Evolutionary conservation across 2,888 invertebrate species (phyloP).

Genomic region (Ectemnius lituratus): DNA sequence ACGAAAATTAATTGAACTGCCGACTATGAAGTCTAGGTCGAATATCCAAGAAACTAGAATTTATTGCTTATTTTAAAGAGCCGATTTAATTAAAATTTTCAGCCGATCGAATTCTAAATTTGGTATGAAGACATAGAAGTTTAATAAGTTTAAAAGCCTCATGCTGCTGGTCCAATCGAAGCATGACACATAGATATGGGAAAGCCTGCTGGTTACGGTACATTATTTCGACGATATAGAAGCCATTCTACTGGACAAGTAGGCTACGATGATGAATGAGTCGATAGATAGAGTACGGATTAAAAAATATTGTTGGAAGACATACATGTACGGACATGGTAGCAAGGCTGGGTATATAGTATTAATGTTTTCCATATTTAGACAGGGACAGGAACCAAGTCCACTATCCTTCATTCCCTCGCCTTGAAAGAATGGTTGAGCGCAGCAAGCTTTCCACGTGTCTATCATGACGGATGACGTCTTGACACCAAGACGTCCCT

Average conservation of each 20-base stretch:
- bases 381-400: neutral
- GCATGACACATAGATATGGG: neutral
- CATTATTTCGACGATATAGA: conserved; percentile 6
- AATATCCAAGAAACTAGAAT: too few relatives aligned
- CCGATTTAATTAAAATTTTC: too few relatives aligned
- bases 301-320: neutral
- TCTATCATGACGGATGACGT: conserved; percentile 55
- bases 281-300: neutral
- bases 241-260: neutral
- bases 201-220: neutral
- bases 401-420: conserved; percentile 5
- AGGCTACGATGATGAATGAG: conserved; percentile 2
- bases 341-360: neutral
- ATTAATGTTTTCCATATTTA: conserved; percentile 8
- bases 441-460: conserved; percentile 35
- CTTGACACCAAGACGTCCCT: conserved; percentile 48
- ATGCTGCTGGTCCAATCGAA: too few relatives aligned
- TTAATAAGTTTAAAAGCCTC: too few relatives aligned
- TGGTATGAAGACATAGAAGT: too few relatives aligned
- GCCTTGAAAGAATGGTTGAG: neutral
- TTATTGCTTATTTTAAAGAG: too few relatives aligned
- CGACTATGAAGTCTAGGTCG: too few relatives aligned
- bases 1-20: too few relatives aligned
- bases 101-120: too few relatives aligned
- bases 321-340: neutral